Conservation (phyloP, 1,140 invertebrate species). For the Chrysomallon squamiferum region DNA sequence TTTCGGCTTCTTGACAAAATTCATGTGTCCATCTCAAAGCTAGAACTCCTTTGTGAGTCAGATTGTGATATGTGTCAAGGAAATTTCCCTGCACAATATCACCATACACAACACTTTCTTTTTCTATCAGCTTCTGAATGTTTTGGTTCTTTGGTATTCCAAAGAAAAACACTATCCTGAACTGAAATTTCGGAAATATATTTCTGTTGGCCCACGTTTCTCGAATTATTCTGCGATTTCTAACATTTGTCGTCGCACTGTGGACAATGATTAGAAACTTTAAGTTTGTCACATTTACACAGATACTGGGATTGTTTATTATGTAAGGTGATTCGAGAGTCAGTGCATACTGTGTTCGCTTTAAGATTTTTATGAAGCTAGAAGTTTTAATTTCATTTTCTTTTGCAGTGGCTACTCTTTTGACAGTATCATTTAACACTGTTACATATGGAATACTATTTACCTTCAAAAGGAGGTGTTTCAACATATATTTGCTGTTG, state of each 20-base stretch:
- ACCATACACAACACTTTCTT: not conserved
- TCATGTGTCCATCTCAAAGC: not conserved
- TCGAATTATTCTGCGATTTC: not conserved
- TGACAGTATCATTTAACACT: not conserved
- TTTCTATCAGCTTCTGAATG: not conserved
- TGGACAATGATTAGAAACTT: not conserved
- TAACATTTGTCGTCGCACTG: not conserved
- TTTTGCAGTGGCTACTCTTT: too few relatives aligned
- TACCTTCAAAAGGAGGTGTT: too few relatives aligned
- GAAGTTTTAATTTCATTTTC: too few relatives aligned
- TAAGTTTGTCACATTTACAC: too few relatives aligned
- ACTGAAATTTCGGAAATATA: not conserved
- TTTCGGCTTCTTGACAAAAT: not conserved
- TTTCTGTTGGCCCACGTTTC: not conserved
- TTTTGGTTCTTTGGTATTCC: not conserved
- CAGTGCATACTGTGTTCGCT: too few relatives aligned
- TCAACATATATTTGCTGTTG: too few relatives aligned
- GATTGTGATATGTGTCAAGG: not conserved
- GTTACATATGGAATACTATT: not conserved
- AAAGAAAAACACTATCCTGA: not conserved
- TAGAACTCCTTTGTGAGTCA: not conserved
- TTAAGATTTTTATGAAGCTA: too few relatives aligned
- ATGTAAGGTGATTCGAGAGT: too few relatives aligned
- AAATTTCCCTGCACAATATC: slow-evolving; percentile 1
- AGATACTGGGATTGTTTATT: too few relatives aligned